Base-by-base conservation (phyloP, 2,888 invertebrate species). In the Thelaira solivaga region DNA sequence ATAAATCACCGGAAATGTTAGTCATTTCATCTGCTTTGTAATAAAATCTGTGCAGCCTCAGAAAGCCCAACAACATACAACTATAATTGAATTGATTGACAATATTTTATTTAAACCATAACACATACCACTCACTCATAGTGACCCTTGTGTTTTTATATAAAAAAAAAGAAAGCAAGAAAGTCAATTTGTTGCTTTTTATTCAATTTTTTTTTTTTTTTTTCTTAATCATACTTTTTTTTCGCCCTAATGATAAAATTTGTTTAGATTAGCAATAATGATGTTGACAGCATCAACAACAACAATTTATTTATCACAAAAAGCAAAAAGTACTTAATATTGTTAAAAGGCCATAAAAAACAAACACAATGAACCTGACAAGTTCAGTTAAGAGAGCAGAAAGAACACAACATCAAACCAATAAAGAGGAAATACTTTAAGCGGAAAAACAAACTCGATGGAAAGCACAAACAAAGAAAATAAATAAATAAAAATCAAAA, bases 21-120 rank as follows among this genome's bases (percentile, higher is more conserved):
- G 34, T 62, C 39, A 67, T 39, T 49, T 65, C 11, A 41, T 13
- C 51, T 18, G 49, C 31, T 41, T 67, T 45, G 47, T 49, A 26
- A 39, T 18, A n/a, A n/a, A n/a, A 62, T 59, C 24, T 59, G 29
- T 16, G 22, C 57, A 41, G 67, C 31, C n/a, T n/a, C 11, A 67
- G n/a, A 5, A 6, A 69, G 29, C 20, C 16, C 22, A 45, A 72
- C 45, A 62, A 83, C n/a, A n/a, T 36, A 53, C 13, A n/a, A 4
- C 5, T 83, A 82, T 86, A 86, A 86, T 86, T 86, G 86, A 85
- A 85, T 87, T 87, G 87, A 86, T 86, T 85, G 86, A 86, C 86
- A 86, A 86, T 87, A 86, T 86, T 86, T 86, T 83, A 84, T 75
- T 80, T 73, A 77, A n/a, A 61, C 65, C 72, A 67, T 65, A n/a